Percentiles rank a stretch among this genome's conserved stretches.
These are phyloP conservation scores for Napeogenes inachia DNA, from an alignment of 2,888 invertebrate genomes.

Conservation along the genomic window DNA sequence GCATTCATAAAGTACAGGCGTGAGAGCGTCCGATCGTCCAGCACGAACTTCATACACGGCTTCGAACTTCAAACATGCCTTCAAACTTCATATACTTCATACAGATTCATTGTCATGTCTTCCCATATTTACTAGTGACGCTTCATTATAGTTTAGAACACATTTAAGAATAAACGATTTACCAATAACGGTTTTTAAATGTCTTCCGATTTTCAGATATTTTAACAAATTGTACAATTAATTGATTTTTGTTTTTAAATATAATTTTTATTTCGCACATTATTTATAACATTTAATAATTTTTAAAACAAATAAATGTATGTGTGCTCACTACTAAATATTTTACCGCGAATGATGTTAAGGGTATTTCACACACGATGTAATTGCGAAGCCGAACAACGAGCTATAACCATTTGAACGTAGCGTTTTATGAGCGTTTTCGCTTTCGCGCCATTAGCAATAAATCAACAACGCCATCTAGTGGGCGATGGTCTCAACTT, in stretches of 20 bases:
- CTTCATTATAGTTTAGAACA: conserved; percentile 23
- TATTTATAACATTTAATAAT: too few species aligned
- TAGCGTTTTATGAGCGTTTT: conserved; percentile 71
- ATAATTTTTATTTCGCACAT: too few species aligned
- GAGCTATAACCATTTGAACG: conserved; percentile 58
- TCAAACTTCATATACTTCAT: conserved; percentile 8
- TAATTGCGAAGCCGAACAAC: conserved; percentile 63
- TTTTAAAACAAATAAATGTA: background rate
- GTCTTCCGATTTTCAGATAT: too few species aligned
- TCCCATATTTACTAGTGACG: conserved; percentile 44
- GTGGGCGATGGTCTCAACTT: conserved; percentile 59
- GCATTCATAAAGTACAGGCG: conserved; percentile 31
- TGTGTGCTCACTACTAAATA: conserved; percentile 4
- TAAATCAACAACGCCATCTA: conserved; percentile 68
- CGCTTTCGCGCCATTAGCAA: conserved; percentile 76
- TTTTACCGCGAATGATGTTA: conserved; percentile 20
- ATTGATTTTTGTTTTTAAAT: too few species aligned
- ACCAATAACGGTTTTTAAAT: background rate
- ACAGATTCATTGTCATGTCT: conserved; percentile 50
- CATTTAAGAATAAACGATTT: background rate
- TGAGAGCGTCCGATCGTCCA: conserved; percentile 58
- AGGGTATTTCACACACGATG: conserved; percentile 38
- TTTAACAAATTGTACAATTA: too few species aligned
- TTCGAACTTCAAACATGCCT: conserved; percentile 43
- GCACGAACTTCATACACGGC: conserved; percentile 51